Evolutionary conservation across 2,113 vertebrate genomes (phyloP).

Genomic region (Catagonus wagneri): DNA sequence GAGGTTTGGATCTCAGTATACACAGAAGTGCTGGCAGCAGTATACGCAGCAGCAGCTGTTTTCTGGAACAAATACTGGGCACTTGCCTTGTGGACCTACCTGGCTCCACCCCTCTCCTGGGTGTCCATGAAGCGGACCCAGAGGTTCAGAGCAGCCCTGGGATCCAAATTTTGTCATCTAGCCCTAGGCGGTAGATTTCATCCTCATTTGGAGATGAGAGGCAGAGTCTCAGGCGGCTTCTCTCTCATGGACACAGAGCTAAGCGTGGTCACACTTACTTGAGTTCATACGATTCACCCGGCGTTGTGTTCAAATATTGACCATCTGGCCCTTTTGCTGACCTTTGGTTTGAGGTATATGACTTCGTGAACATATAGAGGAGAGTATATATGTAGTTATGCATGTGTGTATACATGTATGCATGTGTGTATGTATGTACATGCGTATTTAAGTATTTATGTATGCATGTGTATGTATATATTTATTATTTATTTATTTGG

Average conservation of each 20-base stretch:
- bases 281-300: neutral
- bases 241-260: neutral
- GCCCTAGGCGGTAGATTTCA: neutral
- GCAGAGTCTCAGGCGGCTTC: neutral
- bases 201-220: neutral
- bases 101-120: neutral
- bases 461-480: too few species aligned
- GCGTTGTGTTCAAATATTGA: neutral
- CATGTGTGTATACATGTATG: too few species aligned
- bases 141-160: neutral
- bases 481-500: too few species aligned
- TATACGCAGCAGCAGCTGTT: neutral
- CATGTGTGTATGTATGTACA: too few species aligned
- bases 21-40: neutral
- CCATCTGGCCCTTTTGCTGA: neutral
- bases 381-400: neutral
- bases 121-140: neutral
- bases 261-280: neutral
- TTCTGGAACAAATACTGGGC: neutral
- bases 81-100: neutral
- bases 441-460: too few species aligned
- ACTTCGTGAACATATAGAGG: neutral
- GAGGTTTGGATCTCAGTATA: neutral
- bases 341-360: neutral
- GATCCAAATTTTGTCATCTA: neutral